Evolutionary conservation across 2,113 vertebrate species (phyloP).

Genomic region (Danionella cerebrum): DNA sequence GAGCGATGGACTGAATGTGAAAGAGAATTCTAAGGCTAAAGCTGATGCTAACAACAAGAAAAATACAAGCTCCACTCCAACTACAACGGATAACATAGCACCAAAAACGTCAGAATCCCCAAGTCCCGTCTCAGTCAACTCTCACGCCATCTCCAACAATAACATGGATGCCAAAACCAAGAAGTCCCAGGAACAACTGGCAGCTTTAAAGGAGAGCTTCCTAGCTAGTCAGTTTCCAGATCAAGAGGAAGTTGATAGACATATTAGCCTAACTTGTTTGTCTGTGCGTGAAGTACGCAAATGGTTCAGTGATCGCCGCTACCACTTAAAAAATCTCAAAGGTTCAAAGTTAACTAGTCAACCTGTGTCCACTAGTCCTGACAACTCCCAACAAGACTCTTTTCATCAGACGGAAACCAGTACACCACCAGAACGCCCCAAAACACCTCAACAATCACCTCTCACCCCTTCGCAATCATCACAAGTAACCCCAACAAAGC

Average conservation of each 20-base stretch:
- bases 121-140: constrained; percentile 56
- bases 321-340: constrained; percentile 88
- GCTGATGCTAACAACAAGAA: constrained; percentile 36
- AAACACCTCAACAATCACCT: constrained; percentile 51
- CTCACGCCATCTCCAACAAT: constrained; percentile 56
- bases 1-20: constrained; percentile 8
- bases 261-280: constrained; percentile 82
- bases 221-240: constrained; percentile 82
- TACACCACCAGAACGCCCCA: constrained; percentile 33
- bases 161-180: constrained; percentile 85
- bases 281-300: constrained; percentile 90
- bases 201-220: constrained; percentile 87
- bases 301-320: constrained; percentile 95
- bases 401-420: constrained; percentile 56
- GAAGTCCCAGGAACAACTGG: constrained; percentile 92
- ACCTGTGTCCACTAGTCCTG: constrained; percentile 6
- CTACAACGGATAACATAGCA: constrained; percentile 12
- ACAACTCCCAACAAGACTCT: constrained; percentile 21
- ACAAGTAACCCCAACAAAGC: constrained; percentile 64
- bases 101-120: constrained; percentile 55
- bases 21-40: constrained; percentile 19
- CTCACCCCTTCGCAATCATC: constrained; percentile 58
- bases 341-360: constrained; percentile 58
- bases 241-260: constrained; percentile 85
- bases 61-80: constrained; percentile 23